Conservation (phyloP, 2,888 invertebrate genomes). For the Calliphora vomitoria region DNA sequence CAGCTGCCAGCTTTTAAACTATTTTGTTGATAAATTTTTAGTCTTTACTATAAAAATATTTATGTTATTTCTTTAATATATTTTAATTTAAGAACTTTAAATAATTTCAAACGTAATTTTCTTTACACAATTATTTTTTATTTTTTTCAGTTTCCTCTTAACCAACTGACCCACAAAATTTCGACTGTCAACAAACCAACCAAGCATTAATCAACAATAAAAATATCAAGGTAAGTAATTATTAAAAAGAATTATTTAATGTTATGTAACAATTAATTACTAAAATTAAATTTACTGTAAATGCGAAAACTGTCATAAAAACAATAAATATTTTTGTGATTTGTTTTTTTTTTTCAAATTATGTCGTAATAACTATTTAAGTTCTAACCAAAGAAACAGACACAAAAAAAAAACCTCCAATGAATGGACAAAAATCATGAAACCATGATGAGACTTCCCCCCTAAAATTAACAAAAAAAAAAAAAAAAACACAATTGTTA, state of each 20-base stretch:
- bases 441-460: conserved; percentile 65
- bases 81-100: not conserved
- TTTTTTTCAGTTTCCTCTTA: conserved; percentile 34
- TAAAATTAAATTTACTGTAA: conserved; percentile 60
- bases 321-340: conserved; percentile 51
- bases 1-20: too few species aligned
- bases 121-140: not conserved
- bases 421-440: conserved; percentile 56
- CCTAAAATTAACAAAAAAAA: not conserved
- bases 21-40: too few species aligned
- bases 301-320: conserved; percentile 56
- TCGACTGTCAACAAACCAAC: not conserved
- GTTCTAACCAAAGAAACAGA: conserved; percentile 53
- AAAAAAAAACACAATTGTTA: conserved; percentile 24
- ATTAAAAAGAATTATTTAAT: conserved; percentile 50
- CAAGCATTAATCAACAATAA: not conserved
- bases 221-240: conserved; percentile 59
- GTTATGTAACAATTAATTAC: conserved; percentile 60
- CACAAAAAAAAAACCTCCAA: conserved; percentile 14
- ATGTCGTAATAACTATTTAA: conserved; percentile 60
- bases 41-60: too few species aligned
- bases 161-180: conserved; percentile 48
- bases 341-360: conserved; percentile 48
- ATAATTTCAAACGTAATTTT: not conserved
- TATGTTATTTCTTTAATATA: not conserved